Evolutionary conservation across 2,113 vertebrate species (phyloP).

Genomic region (Microtus richardsoni): DNA sequence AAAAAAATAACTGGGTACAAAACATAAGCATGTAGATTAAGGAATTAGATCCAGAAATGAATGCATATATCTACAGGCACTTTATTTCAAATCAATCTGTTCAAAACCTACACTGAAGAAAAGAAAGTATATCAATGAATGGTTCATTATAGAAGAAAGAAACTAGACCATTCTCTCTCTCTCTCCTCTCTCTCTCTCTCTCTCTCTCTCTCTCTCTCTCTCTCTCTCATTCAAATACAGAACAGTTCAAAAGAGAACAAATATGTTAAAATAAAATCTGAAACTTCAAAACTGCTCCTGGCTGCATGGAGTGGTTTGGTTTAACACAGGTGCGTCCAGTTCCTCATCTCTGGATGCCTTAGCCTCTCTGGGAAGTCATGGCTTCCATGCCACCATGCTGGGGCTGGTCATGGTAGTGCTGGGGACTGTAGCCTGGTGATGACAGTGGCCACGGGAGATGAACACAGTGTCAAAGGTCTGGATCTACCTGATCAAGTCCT

Average conservation of each 20-base stretch:
- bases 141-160: not conserved
- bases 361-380: not conserved
- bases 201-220: not conserved
- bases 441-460: conserved; percentile 83
- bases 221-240: not conserved
- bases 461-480: conserved; percentile 90
- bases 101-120: not conserved
- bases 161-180: not conserved
- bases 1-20: too few species aligned
- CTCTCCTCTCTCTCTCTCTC: too few species aligned
- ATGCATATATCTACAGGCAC: too few species aligned
- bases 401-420: conserved; percentile 76
- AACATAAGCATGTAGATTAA: not conserved
- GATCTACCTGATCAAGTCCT: conserved; percentile 94
- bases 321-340: not conserved
- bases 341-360: not conserved
- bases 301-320: not conserved
- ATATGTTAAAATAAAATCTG: not conserved
- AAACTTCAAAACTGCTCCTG: not conserved
- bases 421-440: conserved; percentile 75
- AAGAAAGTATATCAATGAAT: not conserved
- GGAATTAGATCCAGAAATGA: not conserved
- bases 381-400: conserved; percentile 71
- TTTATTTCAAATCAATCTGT: not conserved
- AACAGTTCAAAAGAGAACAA: not conserved